Evolutionary conservation across 2,888 invertebrate genomes (phyloP).

Genomic region (Phalera bucephala): DNA sequence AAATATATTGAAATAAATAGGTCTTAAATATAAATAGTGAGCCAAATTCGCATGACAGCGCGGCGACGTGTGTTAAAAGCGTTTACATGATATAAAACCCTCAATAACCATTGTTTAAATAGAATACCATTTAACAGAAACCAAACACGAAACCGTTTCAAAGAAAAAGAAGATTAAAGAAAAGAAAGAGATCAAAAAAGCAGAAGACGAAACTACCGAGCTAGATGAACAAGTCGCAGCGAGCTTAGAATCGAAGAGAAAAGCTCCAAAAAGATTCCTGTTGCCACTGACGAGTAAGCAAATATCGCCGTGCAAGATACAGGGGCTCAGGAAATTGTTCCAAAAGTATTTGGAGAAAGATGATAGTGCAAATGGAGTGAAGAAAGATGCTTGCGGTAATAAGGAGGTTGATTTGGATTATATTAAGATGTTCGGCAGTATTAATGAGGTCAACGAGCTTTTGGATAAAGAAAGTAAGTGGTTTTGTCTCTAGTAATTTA

Average conservation of each 20-base stretch:
- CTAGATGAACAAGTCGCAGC: slow-evolving; percentile 27
- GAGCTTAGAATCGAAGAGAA: slow-evolving; percentile 23
- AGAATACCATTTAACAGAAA: too few species aligned
- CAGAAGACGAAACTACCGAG: slow-evolving; percentile 3
- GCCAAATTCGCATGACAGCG: too few species aligned
- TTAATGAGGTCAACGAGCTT: slow-evolving; percentile 63
- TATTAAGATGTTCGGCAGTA: slow-evolving; percentile 61
- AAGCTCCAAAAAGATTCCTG: slow-evolving; percentile 46
- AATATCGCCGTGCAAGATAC: slow-evolving; percentile 18
- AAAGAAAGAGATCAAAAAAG: slow-evolving; percentile 12
- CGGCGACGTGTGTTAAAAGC: too few species aligned
- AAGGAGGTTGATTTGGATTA: slow-evolving; percentile 38
- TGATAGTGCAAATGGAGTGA: slow-evolving; percentile 7
- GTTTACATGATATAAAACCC: too few species aligned
- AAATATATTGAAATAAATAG: too few species aligned
- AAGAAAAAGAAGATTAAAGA: slow-evolving; percentile 31
- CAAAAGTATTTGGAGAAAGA: slow-evolving; percentile 34
- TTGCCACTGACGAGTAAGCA: slow-evolving; percentile 46
- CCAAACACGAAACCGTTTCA: slow-evolving; percentile 7
- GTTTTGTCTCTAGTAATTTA: neutral
- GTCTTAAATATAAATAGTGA: too few species aligned
- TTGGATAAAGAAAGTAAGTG: slow-evolving; percentile 65
- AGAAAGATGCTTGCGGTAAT: slow-evolving; percentile 1
- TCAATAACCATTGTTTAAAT: too few species aligned
- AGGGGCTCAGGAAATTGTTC: slow-evolving; percentile 37